A percentile compares a stretch with the other conserved stretches of the same genome.
Conservation (phyloP, 2,113 vertebrate species). For the Boleophthalmus pectinirostris region DNA sequence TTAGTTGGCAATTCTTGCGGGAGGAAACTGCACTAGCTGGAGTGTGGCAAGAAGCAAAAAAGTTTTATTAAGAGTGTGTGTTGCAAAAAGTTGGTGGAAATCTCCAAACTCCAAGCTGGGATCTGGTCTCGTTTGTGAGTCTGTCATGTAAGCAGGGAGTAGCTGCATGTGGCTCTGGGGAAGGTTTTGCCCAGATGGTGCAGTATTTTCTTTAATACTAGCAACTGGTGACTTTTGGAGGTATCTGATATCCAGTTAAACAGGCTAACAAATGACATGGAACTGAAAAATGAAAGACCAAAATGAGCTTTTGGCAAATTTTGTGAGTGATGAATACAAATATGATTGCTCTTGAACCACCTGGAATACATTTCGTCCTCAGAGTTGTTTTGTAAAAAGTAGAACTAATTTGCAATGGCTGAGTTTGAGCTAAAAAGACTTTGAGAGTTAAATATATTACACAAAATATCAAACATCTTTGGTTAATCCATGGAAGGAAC, state of each 20-base stretch:
- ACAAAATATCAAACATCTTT: too few species aligned
- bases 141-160: slow-evolving; percentile 54
- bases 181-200: slow-evolving; percentile 55
- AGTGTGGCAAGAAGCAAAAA: slow-evolving; percentile 43
- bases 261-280: slow-evolving; percentile 5
- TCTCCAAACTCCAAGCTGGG: slow-evolving; percentile 44
- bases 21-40: slow-evolving; percentile 38
- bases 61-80: slow-evolving; percentile 45
- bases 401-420: background rate
- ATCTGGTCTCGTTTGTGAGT: slow-evolving; percentile 52
- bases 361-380: background rate
- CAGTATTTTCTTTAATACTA: slow-evolving; percentile 32
- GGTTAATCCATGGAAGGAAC: too few species aligned
- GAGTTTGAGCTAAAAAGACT: background rate
- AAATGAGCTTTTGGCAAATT: background rate
- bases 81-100: slow-evolving; percentile 55
- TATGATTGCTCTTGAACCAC: background rate
- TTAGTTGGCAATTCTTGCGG: slow-evolving; percentile 53
- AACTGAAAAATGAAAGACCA: background rate
- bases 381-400: background rate
- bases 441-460: too few species aligned
- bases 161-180: slow-evolving; percentile 52
- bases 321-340: background rate
- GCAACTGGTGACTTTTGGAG: slow-evolving; percentile 39
- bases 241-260: background rate